phyloP scores from a whole-genome alignment of 2,888 invertebrate species.

The Bugula neritina region DNA sequence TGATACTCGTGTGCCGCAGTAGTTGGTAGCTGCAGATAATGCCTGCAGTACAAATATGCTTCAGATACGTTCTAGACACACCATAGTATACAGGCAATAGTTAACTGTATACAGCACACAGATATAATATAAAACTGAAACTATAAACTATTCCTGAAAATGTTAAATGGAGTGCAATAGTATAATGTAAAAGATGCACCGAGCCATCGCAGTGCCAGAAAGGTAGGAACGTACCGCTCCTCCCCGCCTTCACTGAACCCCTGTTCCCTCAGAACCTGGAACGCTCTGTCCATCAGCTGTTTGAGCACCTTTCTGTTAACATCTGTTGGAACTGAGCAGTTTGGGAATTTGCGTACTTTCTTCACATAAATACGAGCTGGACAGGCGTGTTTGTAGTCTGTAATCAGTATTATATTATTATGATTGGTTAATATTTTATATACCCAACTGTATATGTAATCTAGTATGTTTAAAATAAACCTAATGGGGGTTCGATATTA shows the following conservation, averaged over 20 bases:
- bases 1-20: slow-evolving; percentile 52
- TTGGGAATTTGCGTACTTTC: slow-evolving; percentile 51
- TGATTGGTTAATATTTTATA: too few species aligned
- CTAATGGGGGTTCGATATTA: too few species aligned
- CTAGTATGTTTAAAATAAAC: too few species aligned
- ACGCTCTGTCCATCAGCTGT: slow-evolving; percentile 50
- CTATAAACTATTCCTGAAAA: too few species aligned
- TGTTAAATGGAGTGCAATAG: too few species aligned
- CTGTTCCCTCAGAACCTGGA: slow-evolving; percentile 43
- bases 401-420: slow-evolving; percentile 45
- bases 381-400: slow-evolving; percentile 48
- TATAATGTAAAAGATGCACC: too few species aligned
- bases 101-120: too few species aligned
- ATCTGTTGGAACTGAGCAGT: slow-evolving; percentile 42
- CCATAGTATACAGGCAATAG: too few species aligned
- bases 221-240: slow-evolving; percentile 39
- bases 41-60: too few species aligned
- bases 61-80: too few species aligned
- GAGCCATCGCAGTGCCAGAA: background rate
- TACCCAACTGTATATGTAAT: too few species aligned
- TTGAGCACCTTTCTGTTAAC: slow-evolving; percentile 47
- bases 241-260: slow-evolving; percentile 42
- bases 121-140: too few species aligned
- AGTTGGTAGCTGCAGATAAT: slow-evolving; percentile 52
- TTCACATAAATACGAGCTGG: slow-evolving; percentile 53